Conservation (phyloP, 1,140 invertebrate genomes). For the Drosophila melanogaster region DNA sequence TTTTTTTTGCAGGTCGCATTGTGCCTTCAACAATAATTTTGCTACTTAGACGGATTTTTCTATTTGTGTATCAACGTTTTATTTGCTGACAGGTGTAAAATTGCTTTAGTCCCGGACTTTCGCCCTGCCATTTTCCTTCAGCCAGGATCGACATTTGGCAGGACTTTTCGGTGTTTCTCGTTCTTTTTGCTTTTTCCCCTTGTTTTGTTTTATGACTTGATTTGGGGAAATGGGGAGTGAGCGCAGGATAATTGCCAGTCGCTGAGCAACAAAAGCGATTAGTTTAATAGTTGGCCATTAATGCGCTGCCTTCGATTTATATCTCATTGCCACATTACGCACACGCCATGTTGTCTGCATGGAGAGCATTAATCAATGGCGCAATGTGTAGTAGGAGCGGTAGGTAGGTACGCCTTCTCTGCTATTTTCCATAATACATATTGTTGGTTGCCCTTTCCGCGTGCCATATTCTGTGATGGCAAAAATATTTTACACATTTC, state of each 20-base stretch:
- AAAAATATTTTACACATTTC: slow-evolving; percentile 69
- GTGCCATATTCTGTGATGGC: slow-evolving; percentile 65
- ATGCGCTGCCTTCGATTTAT: slow-evolving; percentile 57
- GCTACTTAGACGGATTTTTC: slow-evolving; percentile 77
- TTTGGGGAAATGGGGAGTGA: slow-evolving; percentile 2
- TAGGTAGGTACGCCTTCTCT: not conserved
- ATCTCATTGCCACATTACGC: slow-evolving; percentile 59
- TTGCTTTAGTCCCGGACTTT: slow-evolving; percentile 44
- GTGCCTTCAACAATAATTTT: slow-evolving; percentile 74
- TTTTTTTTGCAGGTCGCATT: slow-evolving; percentile 23
- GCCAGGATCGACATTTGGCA: slow-evolving; percentile 45
- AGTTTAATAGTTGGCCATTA: slow-evolving; percentile 77
- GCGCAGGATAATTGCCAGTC: slow-evolving; percentile 60
- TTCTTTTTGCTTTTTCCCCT: slow-evolving; percentile 7
- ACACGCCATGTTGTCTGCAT: slow-evolving; percentile 61
- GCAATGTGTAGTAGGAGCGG: not conserved
- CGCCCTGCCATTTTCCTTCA: not conserved
- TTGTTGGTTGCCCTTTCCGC: slow-evolving; percentile 62
- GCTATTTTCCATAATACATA: slow-evolving; percentile 71
- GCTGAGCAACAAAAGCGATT: slow-evolving; percentile 63
- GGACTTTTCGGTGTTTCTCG: not conserved
- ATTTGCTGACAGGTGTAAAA: slow-evolving; percentile 82
- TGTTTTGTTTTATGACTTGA: slow-evolving; percentile 48
- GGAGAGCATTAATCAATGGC: slow-evolving; percentile 66
- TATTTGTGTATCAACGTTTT: slow-evolving; percentile 81